phyloP scores from a whole-genome alignment of 2,797 vertebrate genomes.

The Antennarius maculatus region DNA sequence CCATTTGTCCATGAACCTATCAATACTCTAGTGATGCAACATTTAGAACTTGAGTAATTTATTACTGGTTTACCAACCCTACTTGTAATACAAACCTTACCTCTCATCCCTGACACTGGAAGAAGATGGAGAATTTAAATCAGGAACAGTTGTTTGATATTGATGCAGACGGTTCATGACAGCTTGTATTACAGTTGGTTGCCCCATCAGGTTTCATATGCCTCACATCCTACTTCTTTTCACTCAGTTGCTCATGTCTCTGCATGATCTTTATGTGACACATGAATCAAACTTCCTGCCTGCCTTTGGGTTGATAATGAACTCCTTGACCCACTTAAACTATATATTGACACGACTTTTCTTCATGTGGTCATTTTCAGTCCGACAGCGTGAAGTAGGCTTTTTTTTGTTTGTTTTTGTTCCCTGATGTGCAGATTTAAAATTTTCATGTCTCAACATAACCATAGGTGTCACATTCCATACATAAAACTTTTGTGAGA shows the following conservation, averaged over 20 bases:
- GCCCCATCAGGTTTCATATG: slow-evolving; percentile 27
- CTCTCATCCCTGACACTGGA: slow-evolving; percentile 11
- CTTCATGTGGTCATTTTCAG: slow-evolving; percentile 12
- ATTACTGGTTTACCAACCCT: no score
- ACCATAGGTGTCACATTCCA: slow-evolving; percentile 6
- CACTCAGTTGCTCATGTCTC: slow-evolving; percentile 10
- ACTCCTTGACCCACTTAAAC: slow-evolving; percentile 45
- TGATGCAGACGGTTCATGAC: slow-evolving; percentile 22
- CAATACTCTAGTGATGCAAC: no score
- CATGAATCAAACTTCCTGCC: slow-evolving; percentile 29
- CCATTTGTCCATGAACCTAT: no score
- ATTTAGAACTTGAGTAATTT: no score
- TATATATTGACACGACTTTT: slow-evolving; percentile 8
- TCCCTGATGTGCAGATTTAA: background rate
- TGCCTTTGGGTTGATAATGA: slow-evolving; percentile 22
- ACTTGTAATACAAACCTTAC: background rate
- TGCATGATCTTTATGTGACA: slow-evolving; percentile 30
- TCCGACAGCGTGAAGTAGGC: background rate
- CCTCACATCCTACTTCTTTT: slow-evolving; percentile 19
- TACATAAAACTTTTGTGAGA: background rate
- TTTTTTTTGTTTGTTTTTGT: slow-evolving; percentile 4
- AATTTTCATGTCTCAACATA: slow-evolving; percentile 7
- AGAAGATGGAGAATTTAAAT: slow-evolving; percentile 25
- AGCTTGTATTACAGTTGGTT: slow-evolving; percentile 33
- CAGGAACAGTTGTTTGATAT: slow-evolving; percentile 24